phyloP scores from a whole-genome alignment of 2,113 vertebrate species.

The Gulo gulo region DNA sequence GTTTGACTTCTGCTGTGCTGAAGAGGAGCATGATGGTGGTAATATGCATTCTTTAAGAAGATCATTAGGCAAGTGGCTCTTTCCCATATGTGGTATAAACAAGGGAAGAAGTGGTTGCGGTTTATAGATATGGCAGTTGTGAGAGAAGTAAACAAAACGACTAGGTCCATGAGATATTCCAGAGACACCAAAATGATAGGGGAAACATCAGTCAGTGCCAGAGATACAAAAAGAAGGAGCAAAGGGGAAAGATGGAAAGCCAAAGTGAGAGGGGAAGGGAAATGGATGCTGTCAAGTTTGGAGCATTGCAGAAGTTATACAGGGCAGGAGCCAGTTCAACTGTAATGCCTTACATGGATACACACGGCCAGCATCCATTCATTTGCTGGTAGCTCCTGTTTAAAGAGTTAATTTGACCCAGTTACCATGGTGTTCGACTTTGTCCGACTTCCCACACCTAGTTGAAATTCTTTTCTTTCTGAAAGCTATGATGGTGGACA shows the following conservation, averaged over 20 bases:
- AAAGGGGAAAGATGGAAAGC: background rate
- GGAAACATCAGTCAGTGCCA: background rate
- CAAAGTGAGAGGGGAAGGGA: background rate
- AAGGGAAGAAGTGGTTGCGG: background rate
- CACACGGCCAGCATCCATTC: background rate
- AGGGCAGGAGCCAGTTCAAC: background rate
- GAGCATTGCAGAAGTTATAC: background rate
- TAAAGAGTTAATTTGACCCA: conserved; percentile 67
- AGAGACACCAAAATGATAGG: background rate
- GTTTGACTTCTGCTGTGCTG: background rate
- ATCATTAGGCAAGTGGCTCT: background rate
- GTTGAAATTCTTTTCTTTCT: conserved; percentile 65
- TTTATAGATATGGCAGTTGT: background rate
- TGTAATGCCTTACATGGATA: background rate
- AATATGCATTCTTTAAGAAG: background rate
- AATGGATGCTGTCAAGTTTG: background rate
- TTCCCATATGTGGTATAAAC: background rate
- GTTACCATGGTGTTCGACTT: conserved; percentile 62
- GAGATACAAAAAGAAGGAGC: background rate
- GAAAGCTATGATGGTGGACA: conserved; percentile 60
- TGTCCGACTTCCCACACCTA: conserved; percentile 66
- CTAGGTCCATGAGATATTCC: background rate
- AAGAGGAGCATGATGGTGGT: background rate
- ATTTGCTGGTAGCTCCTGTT: background rate
- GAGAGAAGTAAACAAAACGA: background rate